Evolutionary conservation across 2,113 vertebrate species (phyloP).

Genomic region (Sclerurus mexicanus): DNA sequence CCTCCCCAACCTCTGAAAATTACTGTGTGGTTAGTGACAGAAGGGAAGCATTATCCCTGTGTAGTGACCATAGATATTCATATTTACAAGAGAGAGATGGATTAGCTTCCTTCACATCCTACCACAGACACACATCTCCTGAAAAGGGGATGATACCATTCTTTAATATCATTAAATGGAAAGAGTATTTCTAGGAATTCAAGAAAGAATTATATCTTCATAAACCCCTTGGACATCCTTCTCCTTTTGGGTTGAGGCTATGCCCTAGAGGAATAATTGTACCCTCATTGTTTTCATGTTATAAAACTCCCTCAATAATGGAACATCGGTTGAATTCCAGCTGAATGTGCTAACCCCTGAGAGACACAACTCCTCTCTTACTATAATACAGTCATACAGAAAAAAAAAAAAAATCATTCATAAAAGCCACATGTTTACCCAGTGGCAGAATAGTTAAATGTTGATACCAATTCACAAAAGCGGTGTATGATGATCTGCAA

Average conservation of each 20-base stretch:
- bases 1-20: background rate
- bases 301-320: background rate
- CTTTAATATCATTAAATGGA: background rate
- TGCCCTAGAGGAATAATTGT: background rate
- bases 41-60: background rate
- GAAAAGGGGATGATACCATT: background rate
- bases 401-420: background rate
- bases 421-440: constrained; percentile 23
- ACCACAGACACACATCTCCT: background rate
- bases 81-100: background rate
- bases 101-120: background rate
- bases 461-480: background rate
- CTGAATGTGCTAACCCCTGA: background rate
- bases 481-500: background rate
- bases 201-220: background rate
- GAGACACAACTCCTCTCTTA: background rate
- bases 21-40: background rate
- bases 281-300: background rate
- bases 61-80: background rate
- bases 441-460: background rate
- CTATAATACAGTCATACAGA: background rate
- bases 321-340: background rate
- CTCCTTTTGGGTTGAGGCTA: background rate
- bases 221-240: background rate
- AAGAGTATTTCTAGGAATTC: background rate